These are phyloP conservation scores for Sebastolobus alascanus DNA, from an alignment of 2,797 vertebrate genomes.

Conservation along the genomic window DNA sequence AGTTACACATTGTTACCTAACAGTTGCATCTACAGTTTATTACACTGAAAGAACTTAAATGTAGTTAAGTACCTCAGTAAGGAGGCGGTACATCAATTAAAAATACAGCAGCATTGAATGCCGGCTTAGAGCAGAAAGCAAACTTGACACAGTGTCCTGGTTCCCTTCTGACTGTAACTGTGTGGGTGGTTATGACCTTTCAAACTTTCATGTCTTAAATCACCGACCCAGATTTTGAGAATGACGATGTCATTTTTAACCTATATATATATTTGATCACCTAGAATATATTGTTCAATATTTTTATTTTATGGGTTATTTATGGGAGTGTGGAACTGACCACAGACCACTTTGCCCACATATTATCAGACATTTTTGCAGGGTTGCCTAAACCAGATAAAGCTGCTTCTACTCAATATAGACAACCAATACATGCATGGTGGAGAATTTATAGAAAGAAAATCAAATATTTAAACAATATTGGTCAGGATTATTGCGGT, in stretches of 20 bases:
- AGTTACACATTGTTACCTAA: neutral
- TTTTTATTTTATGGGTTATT: neutral
- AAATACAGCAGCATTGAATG: neutral
- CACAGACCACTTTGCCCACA: neutral
- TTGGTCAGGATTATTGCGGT: neutral
- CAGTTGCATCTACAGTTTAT: neutral
- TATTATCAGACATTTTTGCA: neutral
- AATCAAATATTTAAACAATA: neutral
- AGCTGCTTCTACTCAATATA: neutral
- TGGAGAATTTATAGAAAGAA: neutral
- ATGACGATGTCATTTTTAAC: neutral
- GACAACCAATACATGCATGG: neutral
- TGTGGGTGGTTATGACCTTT: neutral
- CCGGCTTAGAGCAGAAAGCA: neutral
- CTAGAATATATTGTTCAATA: neutral
- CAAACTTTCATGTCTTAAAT: neutral
- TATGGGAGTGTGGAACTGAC: neutral
- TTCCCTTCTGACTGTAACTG: neutral
- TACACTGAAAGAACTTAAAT: too few species aligned
- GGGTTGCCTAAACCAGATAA: neutral
- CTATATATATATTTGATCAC: neutral
- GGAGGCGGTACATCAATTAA: neutral
- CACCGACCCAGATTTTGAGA: neutral
- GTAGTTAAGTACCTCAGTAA: too few species aligned
- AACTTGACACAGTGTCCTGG: neutral